Evolutionary conservation across 2,113 vertebrate species (phyloP), one percentile per base, ranked within the genome.

Genomic region (Oryctolagus cuniculus): DNA sequence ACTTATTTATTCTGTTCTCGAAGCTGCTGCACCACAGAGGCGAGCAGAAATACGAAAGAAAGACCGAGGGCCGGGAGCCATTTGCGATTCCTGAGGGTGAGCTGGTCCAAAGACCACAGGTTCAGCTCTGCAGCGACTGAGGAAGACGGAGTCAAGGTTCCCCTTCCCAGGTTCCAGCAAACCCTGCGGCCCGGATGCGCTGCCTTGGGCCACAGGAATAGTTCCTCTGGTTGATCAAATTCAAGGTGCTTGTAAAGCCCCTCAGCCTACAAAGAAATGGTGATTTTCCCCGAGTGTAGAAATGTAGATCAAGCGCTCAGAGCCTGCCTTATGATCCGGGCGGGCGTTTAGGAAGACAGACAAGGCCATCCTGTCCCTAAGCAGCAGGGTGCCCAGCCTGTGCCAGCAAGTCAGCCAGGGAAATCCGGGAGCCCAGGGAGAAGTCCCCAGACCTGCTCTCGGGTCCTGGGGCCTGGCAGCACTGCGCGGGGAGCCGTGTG

Each of bases 1-100:
- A 82, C 44, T 79, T 97, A 66, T 69, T 24, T 80, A n/a, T 24
- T 91, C 82, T 78, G 0, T 27, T 90, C 80, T 73, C 80, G 92
- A 58, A 69, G 93, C 51, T 9, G 17, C 69, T 66, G 15, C 79
- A 16, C 4, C 27, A 91, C 38, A 90, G 81, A 58, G 34, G 22
- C 77, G 86, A 89, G 73, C 81, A 83, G 58, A 36, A 70, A 49
- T 22, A 84, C 77, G 72, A 95, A 95, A 36, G 10, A 74, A 84
- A 81, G 91, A 24, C 38, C 69, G n/a, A 91, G 81, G 86, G 7
- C 93, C 36, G 0, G 66, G 21, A 69, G 58, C 58, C 69, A 63
- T 55, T 38, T 38, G 75, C 69, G 10, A 72, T 73, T 58, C 78
- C 70, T 64, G 55, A 61, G n/a, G 7, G 58, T 53, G 58, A 87